Percentiles rank a stretch among this genome's conserved stretches.
Evolutionary conservation across 1,140 invertebrate genomes (phyloP).

Genomic region (Lerema accius): DNA sequence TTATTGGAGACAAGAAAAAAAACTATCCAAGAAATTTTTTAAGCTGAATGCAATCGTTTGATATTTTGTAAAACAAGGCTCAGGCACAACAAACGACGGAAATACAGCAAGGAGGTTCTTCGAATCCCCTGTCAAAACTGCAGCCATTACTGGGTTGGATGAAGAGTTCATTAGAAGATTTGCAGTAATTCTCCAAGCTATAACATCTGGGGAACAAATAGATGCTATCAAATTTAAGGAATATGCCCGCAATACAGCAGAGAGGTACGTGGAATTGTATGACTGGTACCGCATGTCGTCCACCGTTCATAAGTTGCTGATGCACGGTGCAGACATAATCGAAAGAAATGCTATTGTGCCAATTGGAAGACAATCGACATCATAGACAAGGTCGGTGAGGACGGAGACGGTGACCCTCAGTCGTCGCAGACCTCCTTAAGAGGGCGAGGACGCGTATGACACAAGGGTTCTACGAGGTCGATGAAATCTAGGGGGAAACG

Average conservation of each 20-base stretch:
- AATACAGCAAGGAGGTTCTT: slow-evolving; percentile 63
- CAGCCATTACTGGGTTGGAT: slow-evolving; percentile 61
- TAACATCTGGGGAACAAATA: slow-evolving; percentile 43
- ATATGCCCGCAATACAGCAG: slow-evolving; percentile 9
- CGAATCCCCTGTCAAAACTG: slow-evolving; percentile 44
- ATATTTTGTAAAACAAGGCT: slow-evolving; percentile 41
- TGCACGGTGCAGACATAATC: too few species aligned
- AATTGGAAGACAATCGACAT: slow-evolving; percentile 32
- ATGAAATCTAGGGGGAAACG: slow-evolving; percentile 25
- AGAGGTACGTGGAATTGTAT: slow-evolving; percentile 16
- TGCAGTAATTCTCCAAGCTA: slow-evolving; percentile 49
- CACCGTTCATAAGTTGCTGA: too few species aligned
- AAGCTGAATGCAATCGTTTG: slow-evolving; percentile 12
- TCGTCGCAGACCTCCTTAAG: slow-evolving; percentile 24
- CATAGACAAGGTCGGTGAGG: background rate
- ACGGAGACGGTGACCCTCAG: background rate
- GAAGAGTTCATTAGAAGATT: slow-evolving; percentile 42
- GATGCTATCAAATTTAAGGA: slow-evolving; percentile 12
- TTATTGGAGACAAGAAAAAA: slow-evolving; percentile 35
- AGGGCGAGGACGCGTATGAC: slow-evolving; percentile 29
- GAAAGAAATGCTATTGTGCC: slow-evolving; percentile 38
- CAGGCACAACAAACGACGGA: slow-evolving; percentile 59
- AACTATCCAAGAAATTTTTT: slow-evolving; percentile 37
- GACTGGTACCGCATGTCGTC: too few species aligned
- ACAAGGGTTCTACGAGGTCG: slow-evolving; percentile 10